A percentile compares a stretch with the other conserved stretches of the same genome.
Conservation (phyloP, 2,797 vertebrate species). For the Picus viridis region DNA sequence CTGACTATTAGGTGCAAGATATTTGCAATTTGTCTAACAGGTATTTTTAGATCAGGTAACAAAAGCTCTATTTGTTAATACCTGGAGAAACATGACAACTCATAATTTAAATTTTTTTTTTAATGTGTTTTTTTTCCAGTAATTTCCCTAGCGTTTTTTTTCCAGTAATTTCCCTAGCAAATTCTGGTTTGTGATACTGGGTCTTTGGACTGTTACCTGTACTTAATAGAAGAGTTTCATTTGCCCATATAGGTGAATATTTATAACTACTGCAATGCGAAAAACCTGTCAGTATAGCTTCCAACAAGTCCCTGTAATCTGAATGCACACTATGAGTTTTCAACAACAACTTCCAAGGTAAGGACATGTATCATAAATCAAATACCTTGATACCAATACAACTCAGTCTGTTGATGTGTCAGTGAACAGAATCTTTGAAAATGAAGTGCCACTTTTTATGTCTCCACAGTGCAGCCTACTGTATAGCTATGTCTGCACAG, state of each 20-base stretch:
- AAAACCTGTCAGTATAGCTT: background rate
- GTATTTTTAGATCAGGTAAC: background rate
- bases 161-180: background rate
- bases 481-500: background rate
- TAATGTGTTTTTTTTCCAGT: background rate
- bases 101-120: background rate
- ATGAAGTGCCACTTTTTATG: background rate
- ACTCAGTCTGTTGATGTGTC: rapidly evolving
- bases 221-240: background rate
- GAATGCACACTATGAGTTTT: background rate
- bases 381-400: background rate
- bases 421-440: background rate
- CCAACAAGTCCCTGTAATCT: background rate
- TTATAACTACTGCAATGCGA: background rate
- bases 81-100: background rate
- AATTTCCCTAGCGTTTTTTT: background rate
- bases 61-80: background rate
- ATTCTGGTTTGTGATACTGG: background rate
- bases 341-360: background rate
- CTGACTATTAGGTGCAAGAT: background rate
- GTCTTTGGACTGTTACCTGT: background rate
- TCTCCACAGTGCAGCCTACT: background rate
- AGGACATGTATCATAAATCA: background rate
- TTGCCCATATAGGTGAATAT: background rate
- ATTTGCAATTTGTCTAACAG: background rate